phyloP scores from a whole-genome alignment of 2,888 invertebrate species.

The Dione juno region DNA sequence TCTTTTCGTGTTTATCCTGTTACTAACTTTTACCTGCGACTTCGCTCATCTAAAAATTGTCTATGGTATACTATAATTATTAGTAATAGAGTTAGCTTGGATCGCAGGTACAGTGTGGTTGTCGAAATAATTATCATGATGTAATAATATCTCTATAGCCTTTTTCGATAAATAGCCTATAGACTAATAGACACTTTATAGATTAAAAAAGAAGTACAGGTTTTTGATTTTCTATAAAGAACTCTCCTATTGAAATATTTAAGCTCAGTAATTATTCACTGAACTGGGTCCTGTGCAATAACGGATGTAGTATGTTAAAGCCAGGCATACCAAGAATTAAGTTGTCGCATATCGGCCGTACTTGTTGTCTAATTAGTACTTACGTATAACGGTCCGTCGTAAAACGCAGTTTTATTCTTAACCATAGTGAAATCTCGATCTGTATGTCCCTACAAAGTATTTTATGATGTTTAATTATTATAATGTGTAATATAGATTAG shows the following conservation, averaged over 20 bases:
- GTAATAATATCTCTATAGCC: too few species aligned
- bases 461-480: constrained; percentile 22
- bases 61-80: too few species aligned
- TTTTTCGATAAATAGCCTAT: too few species aligned
- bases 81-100: too few species aligned
- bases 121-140: too few species aligned
- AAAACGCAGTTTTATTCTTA: constrained; percentile 24
- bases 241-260: not conserved
- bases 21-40: too few species aligned
- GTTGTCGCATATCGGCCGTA: constrained; percentile 43
- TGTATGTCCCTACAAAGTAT: constrained; percentile 22
- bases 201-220: too few species aligned
- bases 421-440: constrained; percentile 16
- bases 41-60: too few species aligned
- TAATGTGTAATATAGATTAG: constrained; percentile 1
- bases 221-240: not conserved
- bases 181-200: too few species aligned
- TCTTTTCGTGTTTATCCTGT: too few species aligned
- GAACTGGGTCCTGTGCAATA: constrained; percentile 18
- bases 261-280: constrained; percentile 52
- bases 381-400: constrained; percentile 13
- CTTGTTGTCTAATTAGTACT: constrained; percentile 38
- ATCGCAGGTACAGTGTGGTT: too few species aligned
- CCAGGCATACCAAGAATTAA: constrained; percentile 46
- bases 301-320: constrained; percentile 58